Percentiles rank a stretch among this genome's conserved stretches.
phyloP scores from a whole-genome alignment of 2,888 invertebrate genomes.

The Pseudococcus viburni region DNA sequence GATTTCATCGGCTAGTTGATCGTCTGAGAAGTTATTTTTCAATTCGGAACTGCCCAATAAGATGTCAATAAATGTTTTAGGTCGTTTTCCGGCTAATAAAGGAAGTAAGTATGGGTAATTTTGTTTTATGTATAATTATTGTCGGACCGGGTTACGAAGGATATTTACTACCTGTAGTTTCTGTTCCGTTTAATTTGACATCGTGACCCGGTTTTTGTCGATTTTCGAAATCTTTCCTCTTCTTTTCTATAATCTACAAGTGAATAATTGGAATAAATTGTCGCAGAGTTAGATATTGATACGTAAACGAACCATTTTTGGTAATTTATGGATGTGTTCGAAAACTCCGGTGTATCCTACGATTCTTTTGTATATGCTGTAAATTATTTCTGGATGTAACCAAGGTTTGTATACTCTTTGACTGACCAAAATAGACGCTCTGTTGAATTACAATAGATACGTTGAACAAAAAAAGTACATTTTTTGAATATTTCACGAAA shows the following conservation, averaged over 20 bases:
- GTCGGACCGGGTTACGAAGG: not conserved
- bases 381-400: not conserved
- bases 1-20: slow-evolving; percentile 34
- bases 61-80: slow-evolving; percentile 13
- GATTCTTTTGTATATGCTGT: not conserved
- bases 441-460: not conserved
- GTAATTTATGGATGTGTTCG: not conserved
- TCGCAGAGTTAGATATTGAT: not conserved
- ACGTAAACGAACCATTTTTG: not conserved
- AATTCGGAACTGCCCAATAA: not conserved
- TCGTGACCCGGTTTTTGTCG: not conserved
- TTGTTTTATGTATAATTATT: not conserved
- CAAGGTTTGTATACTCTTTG: slow-evolving; percentile 30
- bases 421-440: slow-evolving; percentile 7
- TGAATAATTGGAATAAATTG: not conserved
- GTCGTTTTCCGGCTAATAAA: not conserved
- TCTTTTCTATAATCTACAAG: slow-evolving; percentile 19
- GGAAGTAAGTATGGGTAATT: not conserved
- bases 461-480: not conserved
- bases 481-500: not conserved
- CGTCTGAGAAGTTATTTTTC: not conserved
- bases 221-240: slow-evolving; percentile 22
- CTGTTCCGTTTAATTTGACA: not conserved
- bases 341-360: slow-evolving; percentile 6
- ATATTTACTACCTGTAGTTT: slow-evolving; percentile 34